phyloP scores from a whole-genome alignment of 2,888 invertebrate genomes.

The Athrips mouffetella region DNA sequence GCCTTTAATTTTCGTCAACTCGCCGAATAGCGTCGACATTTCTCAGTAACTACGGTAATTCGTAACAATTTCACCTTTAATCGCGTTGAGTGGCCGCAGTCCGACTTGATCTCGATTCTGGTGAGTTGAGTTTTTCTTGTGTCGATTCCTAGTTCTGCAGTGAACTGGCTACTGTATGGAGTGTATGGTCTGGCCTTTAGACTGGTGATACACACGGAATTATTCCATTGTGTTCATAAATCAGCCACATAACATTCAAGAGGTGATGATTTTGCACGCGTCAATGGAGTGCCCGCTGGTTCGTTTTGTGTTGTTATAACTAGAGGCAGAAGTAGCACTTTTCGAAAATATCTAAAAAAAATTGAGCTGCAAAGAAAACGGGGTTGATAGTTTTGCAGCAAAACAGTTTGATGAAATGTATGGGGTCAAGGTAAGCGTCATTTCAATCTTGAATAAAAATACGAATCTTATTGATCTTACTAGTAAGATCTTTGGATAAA shows the following conservation, averaged over 20 bases:
- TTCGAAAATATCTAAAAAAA: too few relatives aligned
- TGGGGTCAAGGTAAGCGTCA: too few relatives aligned
- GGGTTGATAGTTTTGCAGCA: too few relatives aligned
- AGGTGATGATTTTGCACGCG: neutral
- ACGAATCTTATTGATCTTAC: too few relatives aligned
- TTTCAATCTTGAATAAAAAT: too few relatives aligned
- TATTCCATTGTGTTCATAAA: neutral
- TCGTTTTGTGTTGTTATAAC: too few relatives aligned
- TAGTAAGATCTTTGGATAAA: too few relatives aligned
- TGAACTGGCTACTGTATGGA: slow-evolving; percentile 32
- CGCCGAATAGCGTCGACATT: slow-evolving; percentile 19
- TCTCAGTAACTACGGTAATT: slow-evolving; percentile 55
- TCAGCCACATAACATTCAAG: neutral
- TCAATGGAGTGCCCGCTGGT: too few relatives aligned
- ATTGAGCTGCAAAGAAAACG: too few relatives aligned
- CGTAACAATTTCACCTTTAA: slow-evolving; percentile 67
- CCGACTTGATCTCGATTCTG: slow-evolving; percentile 59
- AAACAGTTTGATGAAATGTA: too few relatives aligned
- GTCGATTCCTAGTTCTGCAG: slow-evolving; percentile 64
- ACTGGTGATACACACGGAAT: neutral
- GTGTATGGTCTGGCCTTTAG: slow-evolving; percentile 17
- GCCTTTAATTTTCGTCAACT: slow-evolving; percentile 4
- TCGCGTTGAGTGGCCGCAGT: slow-evolving; percentile 31
- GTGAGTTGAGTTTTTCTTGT: slow-evolving; percentile 69
- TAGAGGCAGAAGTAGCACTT: too few relatives aligned